Conservation (phyloP, 2,888 invertebrate species). For the Trichacis sp. region DNA sequence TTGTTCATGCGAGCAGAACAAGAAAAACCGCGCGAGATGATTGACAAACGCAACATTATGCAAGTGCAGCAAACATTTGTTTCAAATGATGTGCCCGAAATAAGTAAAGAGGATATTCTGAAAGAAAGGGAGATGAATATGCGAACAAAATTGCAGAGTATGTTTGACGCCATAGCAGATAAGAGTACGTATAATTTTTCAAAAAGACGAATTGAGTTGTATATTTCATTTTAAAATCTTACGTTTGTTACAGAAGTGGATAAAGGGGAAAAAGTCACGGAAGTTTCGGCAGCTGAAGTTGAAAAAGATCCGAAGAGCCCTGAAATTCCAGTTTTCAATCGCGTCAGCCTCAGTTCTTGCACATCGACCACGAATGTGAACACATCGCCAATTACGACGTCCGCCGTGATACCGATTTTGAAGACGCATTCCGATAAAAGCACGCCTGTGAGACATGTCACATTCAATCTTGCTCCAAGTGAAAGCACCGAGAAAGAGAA, state of each 20-base stretch:
- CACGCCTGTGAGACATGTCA: slow-evolving; percentile 52
- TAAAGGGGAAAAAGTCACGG: too few relatives aligned
- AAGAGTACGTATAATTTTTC: too few relatives aligned
- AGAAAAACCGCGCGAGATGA: slow-evolving; percentile 57
- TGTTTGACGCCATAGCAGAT: slow-evolving; percentile 67
- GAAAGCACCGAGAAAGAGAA: too few relatives aligned
- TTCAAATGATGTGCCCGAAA: slow-evolving; percentile 60
- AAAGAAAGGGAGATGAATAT: slow-evolving; percentile 65
- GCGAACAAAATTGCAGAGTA: slow-evolving; percentile 62
- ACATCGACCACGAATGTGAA: slow-evolving; percentile 62
- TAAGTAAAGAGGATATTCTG: slow-evolving; percentile 63
- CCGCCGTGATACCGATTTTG: slow-evolving; percentile 53
- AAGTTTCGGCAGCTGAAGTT: slow-evolving; percentile 56
- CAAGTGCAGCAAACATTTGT: slow-evolving; percentile 58
- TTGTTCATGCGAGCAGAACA: slow-evolving; percentile 65
- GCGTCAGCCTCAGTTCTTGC: slow-evolving; percentile 53
- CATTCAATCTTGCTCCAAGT: slow-evolving; percentile 44
- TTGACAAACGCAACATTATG: slow-evolving; percentile 58
- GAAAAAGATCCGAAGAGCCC: neutral
- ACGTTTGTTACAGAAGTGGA: neutral
- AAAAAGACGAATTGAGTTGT: too few relatives aligned
- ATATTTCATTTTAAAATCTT: too few relatives aligned
- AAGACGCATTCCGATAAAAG: slow-evolving; percentile 17
- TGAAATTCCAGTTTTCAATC: too few relatives aligned
- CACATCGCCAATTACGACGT: slow-evolving; percentile 61